Base-by-base conservation (phyloP, 2,113 vertebrate species). In the Progne subis region DNA sequence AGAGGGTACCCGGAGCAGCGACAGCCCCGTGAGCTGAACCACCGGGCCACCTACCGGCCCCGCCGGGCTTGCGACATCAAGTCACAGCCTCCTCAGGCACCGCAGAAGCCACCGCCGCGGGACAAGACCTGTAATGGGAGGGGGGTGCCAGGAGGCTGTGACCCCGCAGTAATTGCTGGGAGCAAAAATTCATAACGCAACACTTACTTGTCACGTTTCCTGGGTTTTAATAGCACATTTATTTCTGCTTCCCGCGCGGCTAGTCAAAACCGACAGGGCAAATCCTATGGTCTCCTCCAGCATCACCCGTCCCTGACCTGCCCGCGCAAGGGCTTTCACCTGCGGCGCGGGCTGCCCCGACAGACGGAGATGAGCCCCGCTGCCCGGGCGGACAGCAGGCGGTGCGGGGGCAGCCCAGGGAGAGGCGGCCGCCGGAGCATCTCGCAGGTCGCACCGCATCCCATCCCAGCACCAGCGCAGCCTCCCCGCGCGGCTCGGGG, bases 1-100 rank as follows among this genome's bases (percentile, higher is more conserved):
- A 26, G 16, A 18, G 0, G 18, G 32, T 2, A 23, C 65, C 19
- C 34, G 2, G 15, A 50, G 82, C 0, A n/a, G 12, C 0, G n/a
- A 21, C 50, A 44, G 29, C 12, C 13, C 11, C 64, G 20, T 9
- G 76, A 3, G 5, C 71, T 24, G 47, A 60, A 21, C 64, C 59
- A 71, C 41, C 64, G 32, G 82, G 95, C 75, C 94, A 90, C 82
- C 90, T 88, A 64, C 85, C 14, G 95, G 95, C 23, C 71, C 82
- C 52, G 39, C 39, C 55, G 20, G 44, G 14, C 55, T 41, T 2
- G 21, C 2, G 56, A 37, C 71, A 49, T 0, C 49, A 6, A 18
- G 14, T 8, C 17, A 1, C 17, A 17, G 1, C 46, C 44, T 3
- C 69, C 46, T 28, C 84, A 39, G 77, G 67, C 8, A 39, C 0